phyloP scores from a whole-genome alignment of 2,797 vertebrate species.

The Huso huso region DNA sequence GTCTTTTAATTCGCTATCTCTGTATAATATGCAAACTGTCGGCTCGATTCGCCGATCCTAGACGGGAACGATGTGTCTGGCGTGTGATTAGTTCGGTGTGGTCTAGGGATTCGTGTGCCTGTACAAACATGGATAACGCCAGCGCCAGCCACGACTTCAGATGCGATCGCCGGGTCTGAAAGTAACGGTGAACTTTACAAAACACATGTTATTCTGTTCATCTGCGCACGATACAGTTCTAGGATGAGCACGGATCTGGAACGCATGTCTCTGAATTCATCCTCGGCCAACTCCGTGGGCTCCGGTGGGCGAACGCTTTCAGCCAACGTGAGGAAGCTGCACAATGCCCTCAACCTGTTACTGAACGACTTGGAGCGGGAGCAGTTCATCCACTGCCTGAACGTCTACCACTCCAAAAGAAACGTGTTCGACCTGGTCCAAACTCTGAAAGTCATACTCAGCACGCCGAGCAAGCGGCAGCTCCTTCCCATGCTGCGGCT shows the following conservation, averaged over 20 bases:
- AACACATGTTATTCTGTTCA: slow-evolving; percentile 18
- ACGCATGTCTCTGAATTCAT: slow-evolving; percentile 68
- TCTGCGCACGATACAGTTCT: slow-evolving; percentile 33
- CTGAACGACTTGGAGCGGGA: slow-evolving; percentile 84
- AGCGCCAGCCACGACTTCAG: slow-evolving; percentile 11
- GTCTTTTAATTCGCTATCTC: too few relatives aligned
- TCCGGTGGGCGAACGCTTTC: slow-evolving; percentile 79
- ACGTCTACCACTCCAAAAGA: slow-evolving; percentile 88
- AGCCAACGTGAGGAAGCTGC: slow-evolving; percentile 85
- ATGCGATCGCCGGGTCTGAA: too few relatives aligned
- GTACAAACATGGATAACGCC: slow-evolving; percentile 22
- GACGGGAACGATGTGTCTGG: slow-evolving; percentile 11
- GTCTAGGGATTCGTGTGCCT: too few relatives aligned
- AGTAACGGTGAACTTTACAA: neutral
- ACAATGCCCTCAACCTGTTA: slow-evolving; percentile 84
- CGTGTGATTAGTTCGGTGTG: slow-evolving; percentile 10
- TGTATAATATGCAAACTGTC: too few relatives aligned
- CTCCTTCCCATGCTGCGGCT: slow-evolving; percentile 89
- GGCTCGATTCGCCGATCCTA: too few relatives aligned
- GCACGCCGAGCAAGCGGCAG: slow-evolving; percentile 81
- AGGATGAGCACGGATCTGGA: slow-evolving; percentile 79
- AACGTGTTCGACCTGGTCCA: slow-evolving; percentile 95
- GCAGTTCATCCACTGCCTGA: slow-evolving; percentile 93
- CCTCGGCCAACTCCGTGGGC: slow-evolving; percentile 60
- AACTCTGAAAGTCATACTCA: slow-evolving; percentile 84